A percentile compares a stretch with the other conserved stretches of the same genome.
Conservation (phyloP, 2,888 invertebrate genomes). For the Hydraecia micacea region DNA sequence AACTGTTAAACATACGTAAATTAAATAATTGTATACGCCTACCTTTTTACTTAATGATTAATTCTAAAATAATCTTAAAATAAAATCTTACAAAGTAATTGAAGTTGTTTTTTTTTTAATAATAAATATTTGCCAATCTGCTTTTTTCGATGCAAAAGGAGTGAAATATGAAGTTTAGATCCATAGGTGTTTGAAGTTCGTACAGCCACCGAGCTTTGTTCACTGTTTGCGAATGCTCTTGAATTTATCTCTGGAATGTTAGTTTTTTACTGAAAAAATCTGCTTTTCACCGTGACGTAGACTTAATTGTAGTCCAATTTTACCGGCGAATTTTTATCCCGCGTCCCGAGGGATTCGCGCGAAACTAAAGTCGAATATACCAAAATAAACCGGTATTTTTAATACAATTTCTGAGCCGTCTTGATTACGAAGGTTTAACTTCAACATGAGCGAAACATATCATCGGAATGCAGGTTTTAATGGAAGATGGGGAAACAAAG, state of each 20-base stretch:
- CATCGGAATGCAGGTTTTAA: background rate
- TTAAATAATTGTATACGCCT: slow-evolving; percentile 11
- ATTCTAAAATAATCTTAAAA: slow-evolving; percentile 19
- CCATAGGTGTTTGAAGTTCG: slow-evolving; percentile 1
- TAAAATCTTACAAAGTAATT: slow-evolving; percentile 1
- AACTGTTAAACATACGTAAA: slow-evolving; percentile 55
- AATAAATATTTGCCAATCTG: slow-evolving; percentile 17
- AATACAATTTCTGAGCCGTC: background rate
- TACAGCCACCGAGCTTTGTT: background rate
- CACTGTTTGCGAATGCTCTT: background rate
- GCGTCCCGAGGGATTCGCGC: slow-evolving; percentile 2
- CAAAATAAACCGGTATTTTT: background rate
- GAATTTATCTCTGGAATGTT: background rate
- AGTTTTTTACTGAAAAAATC: background rate
- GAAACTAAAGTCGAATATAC: background rate
- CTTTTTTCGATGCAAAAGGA: background rate
- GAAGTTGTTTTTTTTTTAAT: background rate
- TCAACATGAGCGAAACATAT: slow-evolving; percentile 11
- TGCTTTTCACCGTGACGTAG: background rate
- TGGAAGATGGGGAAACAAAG: slow-evolving; percentile 5
- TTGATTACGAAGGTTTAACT: background rate
- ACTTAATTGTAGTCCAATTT: background rate
- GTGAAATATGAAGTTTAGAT: slow-evolving; percentile 1
- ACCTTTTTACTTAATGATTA: background rate
- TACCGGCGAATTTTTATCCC: background rate